Evolutionary conservation across 2,797 vertebrate species (phyloP).

Genomic region (Xiphophorus birchmanni): DNA sequence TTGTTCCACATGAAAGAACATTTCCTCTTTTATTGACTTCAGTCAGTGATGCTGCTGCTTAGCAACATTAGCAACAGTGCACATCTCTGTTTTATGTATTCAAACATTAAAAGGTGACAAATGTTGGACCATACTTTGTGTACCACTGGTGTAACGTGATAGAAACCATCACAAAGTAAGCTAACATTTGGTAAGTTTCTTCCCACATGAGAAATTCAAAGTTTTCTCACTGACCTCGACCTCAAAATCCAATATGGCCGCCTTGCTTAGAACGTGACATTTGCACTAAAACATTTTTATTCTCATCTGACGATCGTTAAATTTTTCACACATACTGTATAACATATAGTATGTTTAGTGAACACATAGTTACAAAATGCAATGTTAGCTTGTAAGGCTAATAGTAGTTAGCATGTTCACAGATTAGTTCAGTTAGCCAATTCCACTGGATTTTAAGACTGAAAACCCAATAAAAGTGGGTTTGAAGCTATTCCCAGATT

Average conservation of each 20-base stretch:
- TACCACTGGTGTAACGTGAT: background rate
- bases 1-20: background rate
- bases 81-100: background rate
- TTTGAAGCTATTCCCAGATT: background rate
- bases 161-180: background rate
- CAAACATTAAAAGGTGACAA: background rate
- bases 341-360: background rate
- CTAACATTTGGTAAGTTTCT: background rate
- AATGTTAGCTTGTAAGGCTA: background rate
- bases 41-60: background rate
- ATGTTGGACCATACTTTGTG: background rate
- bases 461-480: background rate
- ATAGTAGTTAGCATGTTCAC: background rate
- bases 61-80: background rate
- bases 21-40: background rate
- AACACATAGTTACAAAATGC: background rate
- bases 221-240: background rate
- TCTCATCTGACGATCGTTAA: background rate
- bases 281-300: background rate
- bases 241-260: background rate
- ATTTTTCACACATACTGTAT: background rate
- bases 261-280: background rate
- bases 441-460: background rate
- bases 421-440: background rate
- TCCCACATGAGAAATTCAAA: background rate